These are phyloP conservation scores for Lacanobia wlatinum DNA, from an alignment of 2,888 invertebrate genomes.

Conservation along the genomic window DNA sequence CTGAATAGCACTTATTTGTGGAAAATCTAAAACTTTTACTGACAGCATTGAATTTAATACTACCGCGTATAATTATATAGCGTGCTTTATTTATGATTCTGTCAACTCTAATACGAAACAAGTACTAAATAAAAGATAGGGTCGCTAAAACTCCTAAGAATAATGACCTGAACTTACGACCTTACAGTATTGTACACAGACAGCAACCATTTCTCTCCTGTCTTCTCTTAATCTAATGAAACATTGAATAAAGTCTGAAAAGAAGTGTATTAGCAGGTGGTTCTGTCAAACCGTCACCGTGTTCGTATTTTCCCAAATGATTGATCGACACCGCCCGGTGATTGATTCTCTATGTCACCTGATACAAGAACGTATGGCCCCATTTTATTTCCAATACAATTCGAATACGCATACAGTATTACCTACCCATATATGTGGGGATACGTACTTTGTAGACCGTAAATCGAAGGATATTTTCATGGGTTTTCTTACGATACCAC, in stretches of 20 bases:
- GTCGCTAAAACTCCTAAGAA: conserved; percentile 20
- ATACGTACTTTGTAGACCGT: background rate
- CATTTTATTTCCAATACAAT: conserved; percentile 67
- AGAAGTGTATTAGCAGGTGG: conserved; percentile 46
- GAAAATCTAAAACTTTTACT: conserved; percentile 6
- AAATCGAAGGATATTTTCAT: conserved; percentile 14
- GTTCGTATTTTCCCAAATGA: conserved; percentile 69
- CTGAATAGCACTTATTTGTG: conserved; percentile 20
- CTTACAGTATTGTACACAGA: conserved; percentile 15
- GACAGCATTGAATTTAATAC: background rate
- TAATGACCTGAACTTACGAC: conserved; percentile 19
- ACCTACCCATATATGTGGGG: conserved; percentile 7
- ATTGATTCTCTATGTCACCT: conserved; percentile 70
- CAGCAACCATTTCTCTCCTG: conserved; percentile 28
- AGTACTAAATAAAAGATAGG: background rate
- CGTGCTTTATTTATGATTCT: conserved; percentile 10
- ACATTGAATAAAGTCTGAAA: conserved; percentile 36
- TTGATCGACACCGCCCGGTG: conserved; percentile 72
- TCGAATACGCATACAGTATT: conserved; percentile 41
- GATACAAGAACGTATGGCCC: conserved; percentile 70
- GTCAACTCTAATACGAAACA: conserved; percentile 12
- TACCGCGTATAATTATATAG: background rate
- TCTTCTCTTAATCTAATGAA: conserved; percentile 49
- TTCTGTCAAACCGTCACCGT: conserved; percentile 47
- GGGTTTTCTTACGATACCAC: background rate